Percentiles rank a stretch among this genome's conserved stretches.
These are phyloP conservation scores for Panurus biarmicus DNA, from an alignment of 2,113 vertebrate species.

Conservation along the genomic window DNA sequence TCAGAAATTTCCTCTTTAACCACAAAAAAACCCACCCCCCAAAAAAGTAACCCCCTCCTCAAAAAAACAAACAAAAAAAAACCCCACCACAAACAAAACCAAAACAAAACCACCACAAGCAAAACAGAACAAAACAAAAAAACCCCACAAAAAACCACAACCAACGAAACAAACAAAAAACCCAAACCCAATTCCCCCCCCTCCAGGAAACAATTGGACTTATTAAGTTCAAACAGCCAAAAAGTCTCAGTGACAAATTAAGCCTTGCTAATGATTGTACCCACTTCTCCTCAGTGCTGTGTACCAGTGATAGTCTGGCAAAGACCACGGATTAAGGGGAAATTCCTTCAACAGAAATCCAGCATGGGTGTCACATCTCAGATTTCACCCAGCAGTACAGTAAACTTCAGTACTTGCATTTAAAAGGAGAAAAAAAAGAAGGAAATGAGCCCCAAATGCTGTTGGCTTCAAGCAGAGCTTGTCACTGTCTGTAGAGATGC, in stretches of 20 bases:
- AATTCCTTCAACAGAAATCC: neutral
- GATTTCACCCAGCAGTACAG: neutral
- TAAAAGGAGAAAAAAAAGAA: neutral
- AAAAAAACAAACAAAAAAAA: neutral
- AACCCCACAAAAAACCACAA: too few species aligned
- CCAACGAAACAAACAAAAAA: neutral
- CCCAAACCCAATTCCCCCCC: too few species aligned
- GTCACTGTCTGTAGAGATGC: neutral
- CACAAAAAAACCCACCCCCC: too few species aligned
- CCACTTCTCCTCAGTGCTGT: neutral
- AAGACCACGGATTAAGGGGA: neutral
- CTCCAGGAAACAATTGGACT: neutral
- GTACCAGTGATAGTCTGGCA: neutral
- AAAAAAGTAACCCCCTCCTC: too few species aligned
- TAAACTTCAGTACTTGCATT: neutral
- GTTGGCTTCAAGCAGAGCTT: neutral
- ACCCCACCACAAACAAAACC: too few species aligned
- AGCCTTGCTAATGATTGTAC: neutral
- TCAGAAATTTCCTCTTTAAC: neutral
- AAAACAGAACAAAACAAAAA: neutral
- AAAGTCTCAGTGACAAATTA: neutral
- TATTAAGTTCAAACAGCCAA: neutral
- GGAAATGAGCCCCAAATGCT: neutral
- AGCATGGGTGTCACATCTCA: accelerated
- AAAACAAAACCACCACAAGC: neutral